Evolutionary conservation across 2,888 invertebrate species (phyloP), one percentile per base, ranked within the genome.

Genomic region (Epinotia demarniana): DNA sequence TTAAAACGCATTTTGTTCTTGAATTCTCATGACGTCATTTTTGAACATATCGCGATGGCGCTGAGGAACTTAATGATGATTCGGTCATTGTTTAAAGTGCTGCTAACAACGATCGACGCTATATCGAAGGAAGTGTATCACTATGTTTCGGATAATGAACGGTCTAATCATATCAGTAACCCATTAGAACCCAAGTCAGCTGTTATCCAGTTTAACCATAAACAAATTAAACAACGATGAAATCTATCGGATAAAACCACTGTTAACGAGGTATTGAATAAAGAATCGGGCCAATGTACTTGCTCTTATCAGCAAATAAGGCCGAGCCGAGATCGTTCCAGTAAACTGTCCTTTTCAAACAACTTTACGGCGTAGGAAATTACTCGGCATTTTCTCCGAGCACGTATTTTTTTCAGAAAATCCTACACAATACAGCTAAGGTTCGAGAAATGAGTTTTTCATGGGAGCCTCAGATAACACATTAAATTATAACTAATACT

Each of bases 281-380:
- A 16, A 73, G 23, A 67, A 33, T 33, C 16, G 13, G 61, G 73
- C 33, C 60, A 39, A 33, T 18, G 43, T 58, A 49, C 57, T 27
- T 67, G 33, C 18, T 39, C 53, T 73, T 67, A 68, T 68, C 73
- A 60, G 49, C 60, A 55, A 64, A 53, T 55, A 55, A 55, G 61
- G 55, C 55, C 23, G 55, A 73, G 61, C 60, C 19, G 53, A 67
- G 67, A 67, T 23, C 23, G 58, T 61, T 61, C 60, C 53, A 57
- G 27, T 33, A 73, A 67, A 67, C 67, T 61, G 73, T 67, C 73
- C 73, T 73, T 66, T 61, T 53, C 61, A 73, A 73, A 70, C 58
- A 74, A 58, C 39, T 64, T 69, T 27, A 58, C 46, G 58, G 46
- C 16, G 69, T 57, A 57, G 68, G 49, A 69, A 58, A 64, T 74